Evolutionary conservation across 2,888 invertebrate species (phyloP).

Genomic region (Ctenicera cuprea): DNA sequence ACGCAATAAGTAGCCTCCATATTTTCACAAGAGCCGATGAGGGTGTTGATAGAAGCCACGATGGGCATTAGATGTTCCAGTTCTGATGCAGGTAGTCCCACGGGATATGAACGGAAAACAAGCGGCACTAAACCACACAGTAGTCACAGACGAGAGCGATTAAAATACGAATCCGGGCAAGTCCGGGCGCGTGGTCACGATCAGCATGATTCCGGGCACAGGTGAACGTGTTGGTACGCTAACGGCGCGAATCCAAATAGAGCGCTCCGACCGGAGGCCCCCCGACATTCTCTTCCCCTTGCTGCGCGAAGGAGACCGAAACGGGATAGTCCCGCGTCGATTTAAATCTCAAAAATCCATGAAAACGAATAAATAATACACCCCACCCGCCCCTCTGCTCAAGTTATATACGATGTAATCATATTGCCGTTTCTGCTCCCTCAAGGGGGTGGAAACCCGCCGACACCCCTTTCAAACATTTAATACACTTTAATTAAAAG

Average conservation of each 20-base stretch:
- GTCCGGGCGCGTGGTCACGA: slow-evolving; percentile 66
- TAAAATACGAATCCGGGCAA: slow-evolving; percentile 57
- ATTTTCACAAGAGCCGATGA: slow-evolving; percentile 74
- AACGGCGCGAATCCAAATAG: slow-evolving; percentile 67
- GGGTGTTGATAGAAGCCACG: slow-evolving; percentile 74
- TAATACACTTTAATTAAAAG: slow-evolving; percentile 54
- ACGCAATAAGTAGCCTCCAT: slow-evolving; percentile 80
- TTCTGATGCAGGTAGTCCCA: slow-evolving; percentile 67
- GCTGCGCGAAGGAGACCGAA: slow-evolving; percentile 68
- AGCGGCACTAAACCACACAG: slow-evolving; percentile 56
- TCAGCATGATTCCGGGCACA: slow-evolving; percentile 67
- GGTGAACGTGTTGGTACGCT: slow-evolving; percentile 60
- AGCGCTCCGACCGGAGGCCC: slow-evolving; percentile 68
- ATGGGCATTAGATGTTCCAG: slow-evolving; percentile 74
- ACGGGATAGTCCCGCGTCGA: slow-evolving; percentile 72
- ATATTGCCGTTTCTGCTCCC: slow-evolving; percentile 60
- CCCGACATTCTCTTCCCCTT: slow-evolving; percentile 64
- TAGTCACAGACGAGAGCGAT: slow-evolving; percentile 47
- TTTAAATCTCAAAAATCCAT: slow-evolving; percentile 74
- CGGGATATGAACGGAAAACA: slow-evolving; percentile 60
- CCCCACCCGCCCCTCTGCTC: slow-evolving; percentile 59
- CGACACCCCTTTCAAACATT: slow-evolving; percentile 52
- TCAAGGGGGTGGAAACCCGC: slow-evolving; percentile 42
- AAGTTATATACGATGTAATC: slow-evolving; percentile 61
- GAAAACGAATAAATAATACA: slow-evolving; percentile 74